These are phyloP conservation scores for Helleia helle DNA, from an alignment of 2,888 invertebrate genomes.

Conservation along the genomic window DNA sequence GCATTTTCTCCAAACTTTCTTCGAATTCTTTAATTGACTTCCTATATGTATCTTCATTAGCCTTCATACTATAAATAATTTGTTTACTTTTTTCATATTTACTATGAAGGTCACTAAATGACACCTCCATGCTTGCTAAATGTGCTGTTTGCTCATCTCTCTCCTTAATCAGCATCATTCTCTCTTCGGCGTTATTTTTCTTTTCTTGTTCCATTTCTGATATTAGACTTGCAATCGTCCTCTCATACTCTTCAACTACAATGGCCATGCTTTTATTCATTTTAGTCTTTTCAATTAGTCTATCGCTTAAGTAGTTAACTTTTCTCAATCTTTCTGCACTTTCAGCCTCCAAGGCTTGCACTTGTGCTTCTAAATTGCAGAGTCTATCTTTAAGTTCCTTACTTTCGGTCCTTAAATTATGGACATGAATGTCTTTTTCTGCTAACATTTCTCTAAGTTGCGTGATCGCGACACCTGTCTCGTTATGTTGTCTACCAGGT, in stretches of 20 bases:
- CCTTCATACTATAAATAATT: slow-evolving; percentile 66
- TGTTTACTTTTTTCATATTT: slow-evolving; percentile 79
- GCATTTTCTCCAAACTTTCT: slow-evolving; percentile 80
- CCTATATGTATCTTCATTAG: slow-evolving; percentile 79
- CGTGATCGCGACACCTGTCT: slow-evolving; percentile 48
- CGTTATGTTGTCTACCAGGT: slow-evolving; percentile 36
- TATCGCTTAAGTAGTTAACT: slow-evolving; percentile 50
- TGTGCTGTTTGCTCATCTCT: slow-evolving; percentile 77
- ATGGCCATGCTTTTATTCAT: slow-evolving; percentile 74
- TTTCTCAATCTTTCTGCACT: slow-evolving; percentile 45
- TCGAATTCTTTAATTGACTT: slow-evolving; percentile 80
- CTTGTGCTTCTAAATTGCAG: slow-evolving; percentile 44
- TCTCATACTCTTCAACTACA: slow-evolving; percentile 85
- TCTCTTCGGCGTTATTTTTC: slow-evolving; percentile 70
- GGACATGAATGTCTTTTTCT: slow-evolving; percentile 69
- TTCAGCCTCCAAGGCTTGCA: slow-evolving; percentile 44
- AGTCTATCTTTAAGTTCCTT: slow-evolving; percentile 64
- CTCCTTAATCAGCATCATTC: slow-evolving; percentile 67
- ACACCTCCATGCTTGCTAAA: slow-evolving; percentile 75
- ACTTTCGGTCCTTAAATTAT: slow-evolving; percentile 62
- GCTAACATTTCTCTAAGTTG: slow-evolving; percentile 68
- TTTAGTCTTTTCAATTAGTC: slow-evolving; percentile 52
- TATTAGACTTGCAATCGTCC: slow-evolving; percentile 83
- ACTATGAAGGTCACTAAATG: slow-evolving; percentile 77
- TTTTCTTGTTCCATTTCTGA: slow-evolving; percentile 81